Base-by-base conservation (phyloP, 2,888 invertebrate genomes). In the Caenorhabditis macrosperma region DNA sequence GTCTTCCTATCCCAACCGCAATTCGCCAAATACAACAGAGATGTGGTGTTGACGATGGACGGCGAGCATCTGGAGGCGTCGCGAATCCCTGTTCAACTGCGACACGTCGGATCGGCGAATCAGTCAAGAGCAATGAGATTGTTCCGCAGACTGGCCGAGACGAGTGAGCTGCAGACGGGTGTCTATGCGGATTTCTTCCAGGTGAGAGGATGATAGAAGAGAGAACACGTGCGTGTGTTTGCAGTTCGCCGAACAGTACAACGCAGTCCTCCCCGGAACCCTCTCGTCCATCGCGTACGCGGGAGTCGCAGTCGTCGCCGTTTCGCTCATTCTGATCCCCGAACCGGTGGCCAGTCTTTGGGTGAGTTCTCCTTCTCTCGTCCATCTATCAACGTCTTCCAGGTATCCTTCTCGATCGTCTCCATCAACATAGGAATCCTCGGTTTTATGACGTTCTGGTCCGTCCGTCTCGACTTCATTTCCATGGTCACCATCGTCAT, bases 401-500 rank as follows among this genome's bases (percentile, higher is more conserved):
- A 85, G 85, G 84, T 86, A 0, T 96, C 96, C 2, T 95, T 96
- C 91, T 95, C 95, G 88, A 96, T 96, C 75, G 94, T 96, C 72
- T 96, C 96, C 9, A 96, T 97, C 85, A 96, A 96, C 91, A 92
- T 94, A 12, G 96, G 97, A 1, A 96, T 97, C 0, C 94, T 96
- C 0, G 96, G 96, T 5, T 96, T 96, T 75, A 97, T 97, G 96
- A 95, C 96, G 0, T 93, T 96, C 41, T 97, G 96, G 96, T 94
- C 94, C 85, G 96, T 97, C 9, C 95, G 95, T 90, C 93, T 97
- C 54, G 90, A 90, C 72, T 90, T 90, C 1, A 96, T 97, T 88
- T 96, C 96, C 0, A 96, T 97, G 96, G 96, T 96, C 81, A 96
- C 96, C 91, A 93, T 97, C 60, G 96, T 97, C 83, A 96, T 97